Conservation (phyloP, 2,113 vertebrate genomes). For the Rhagologus leucostigma region DNA sequence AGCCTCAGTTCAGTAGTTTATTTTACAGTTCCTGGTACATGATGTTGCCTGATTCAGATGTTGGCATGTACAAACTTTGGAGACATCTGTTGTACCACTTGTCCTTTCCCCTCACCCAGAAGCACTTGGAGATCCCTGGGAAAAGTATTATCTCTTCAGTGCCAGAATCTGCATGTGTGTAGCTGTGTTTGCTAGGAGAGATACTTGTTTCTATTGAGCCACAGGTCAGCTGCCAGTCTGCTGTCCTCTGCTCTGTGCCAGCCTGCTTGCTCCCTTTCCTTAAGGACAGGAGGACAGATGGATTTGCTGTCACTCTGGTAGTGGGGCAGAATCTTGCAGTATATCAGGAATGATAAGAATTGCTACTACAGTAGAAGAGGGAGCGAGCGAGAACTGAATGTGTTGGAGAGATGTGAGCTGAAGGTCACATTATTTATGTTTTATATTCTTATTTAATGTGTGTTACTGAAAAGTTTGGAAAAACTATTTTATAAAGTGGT, state of each 20-base stretch:
- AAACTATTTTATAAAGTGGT: background rate
- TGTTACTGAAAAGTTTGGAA: background rate
- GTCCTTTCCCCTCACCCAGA: background rate
- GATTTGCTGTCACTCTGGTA: conserved; percentile 20
- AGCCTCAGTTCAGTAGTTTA: background rate
- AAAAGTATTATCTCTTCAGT: background rate
- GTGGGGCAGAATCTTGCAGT: background rate
- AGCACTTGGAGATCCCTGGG: background rate
- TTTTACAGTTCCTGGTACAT: background rate
- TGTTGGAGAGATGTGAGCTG: background rate
- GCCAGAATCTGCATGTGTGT: background rate
- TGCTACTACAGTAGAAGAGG: background rate
- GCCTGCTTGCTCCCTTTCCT: background rate
- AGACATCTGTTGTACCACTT: background rate
- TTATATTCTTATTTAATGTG: background rate
- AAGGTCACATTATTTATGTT: background rate
- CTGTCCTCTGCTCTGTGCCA: conserved; percentile 18
- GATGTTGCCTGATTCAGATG: background rate
- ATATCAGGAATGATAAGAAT: background rate
- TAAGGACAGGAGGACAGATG: conserved; percentile 24
- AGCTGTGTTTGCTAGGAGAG: background rate
- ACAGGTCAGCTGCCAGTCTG: background rate
- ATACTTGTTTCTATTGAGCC: background rate
- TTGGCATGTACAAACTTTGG: background rate
- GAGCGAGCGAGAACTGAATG: background rate